Percentiles rank a stretch among this genome's conserved stretches.
Conservation (phyloP, 2,113 vertebrate species). For the Ceyx cyanopectus region DNA sequence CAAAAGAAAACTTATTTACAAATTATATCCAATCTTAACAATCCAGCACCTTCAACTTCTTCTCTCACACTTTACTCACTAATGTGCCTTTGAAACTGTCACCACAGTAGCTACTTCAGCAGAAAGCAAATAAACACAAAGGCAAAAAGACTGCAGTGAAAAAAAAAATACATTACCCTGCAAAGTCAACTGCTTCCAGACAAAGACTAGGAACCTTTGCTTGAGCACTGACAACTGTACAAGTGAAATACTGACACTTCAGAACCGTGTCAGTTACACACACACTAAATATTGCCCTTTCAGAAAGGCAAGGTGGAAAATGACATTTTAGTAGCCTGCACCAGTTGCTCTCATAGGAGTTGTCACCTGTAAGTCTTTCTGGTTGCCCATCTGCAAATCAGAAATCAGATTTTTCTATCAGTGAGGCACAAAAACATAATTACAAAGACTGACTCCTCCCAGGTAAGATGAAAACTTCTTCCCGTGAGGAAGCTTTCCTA, state of each 20-base stretch:
- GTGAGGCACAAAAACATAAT: neutral
- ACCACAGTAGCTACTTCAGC: neutral
- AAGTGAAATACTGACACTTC: neutral
- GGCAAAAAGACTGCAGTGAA: neutral
- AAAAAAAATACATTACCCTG: neutral
- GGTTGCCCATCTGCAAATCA: neutral
- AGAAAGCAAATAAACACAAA: neutral
- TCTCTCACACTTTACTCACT: neutral
- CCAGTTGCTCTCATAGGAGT: neutral
- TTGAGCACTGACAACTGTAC: neutral
- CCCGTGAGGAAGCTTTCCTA: neutral
- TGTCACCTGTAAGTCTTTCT: neutral
- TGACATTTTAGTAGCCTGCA: neutral
- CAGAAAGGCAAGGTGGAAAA: neutral
- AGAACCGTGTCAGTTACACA: neutral
- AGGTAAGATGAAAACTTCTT: neutral
- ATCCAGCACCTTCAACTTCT: neutral
- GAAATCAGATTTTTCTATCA: neutral
- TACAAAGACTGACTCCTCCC: neutral
- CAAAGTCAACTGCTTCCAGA: neutral
- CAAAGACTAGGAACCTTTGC: accelerated
- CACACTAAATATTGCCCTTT: neutral
- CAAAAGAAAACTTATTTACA: neutral
- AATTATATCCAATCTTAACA: neutral
- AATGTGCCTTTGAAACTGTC: neutral